Conservation (phyloP, 2,113 vertebrate species). For the Uria aalge region DNA sequence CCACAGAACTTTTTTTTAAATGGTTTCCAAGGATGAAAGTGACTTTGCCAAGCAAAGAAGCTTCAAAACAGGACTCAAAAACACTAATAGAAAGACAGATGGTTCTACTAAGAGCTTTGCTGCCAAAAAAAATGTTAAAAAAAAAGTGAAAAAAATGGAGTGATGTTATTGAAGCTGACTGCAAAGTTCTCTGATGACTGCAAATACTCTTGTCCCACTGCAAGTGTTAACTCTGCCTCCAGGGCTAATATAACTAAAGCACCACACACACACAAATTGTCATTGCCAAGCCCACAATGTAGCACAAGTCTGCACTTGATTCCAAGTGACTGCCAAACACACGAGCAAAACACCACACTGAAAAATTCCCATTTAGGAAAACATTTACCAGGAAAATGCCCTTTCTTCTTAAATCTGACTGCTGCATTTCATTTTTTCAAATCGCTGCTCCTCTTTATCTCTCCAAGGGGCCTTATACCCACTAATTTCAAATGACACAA, state of each 20-base stretch:
- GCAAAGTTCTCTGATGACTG: constrained; percentile 83
- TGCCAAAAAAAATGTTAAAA: constrained; percentile 86
- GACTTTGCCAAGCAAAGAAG: constrained; percentile 92
- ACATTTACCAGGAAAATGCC: constrained; percentile 72
- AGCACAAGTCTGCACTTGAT: constrained; percentile 70
- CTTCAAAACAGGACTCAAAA: constrained; percentile 90
- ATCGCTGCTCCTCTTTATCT: constrained; percentile 21
- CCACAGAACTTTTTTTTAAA: constrained; percentile 88
- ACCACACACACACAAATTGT: constrained; percentile 73
- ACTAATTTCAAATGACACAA: constrained; percentile 60
- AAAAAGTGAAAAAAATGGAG: constrained; percentile 77
- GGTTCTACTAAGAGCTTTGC: constrained; percentile 90
- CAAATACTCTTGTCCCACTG: constrained; percentile 79
- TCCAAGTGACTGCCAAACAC: constrained; percentile 72
- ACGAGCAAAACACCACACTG: constrained; percentile 63
- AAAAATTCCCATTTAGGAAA: constrained; percentile 71
- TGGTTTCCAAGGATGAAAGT: constrained; percentile 94
- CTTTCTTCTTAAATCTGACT: constrained; percentile 61
- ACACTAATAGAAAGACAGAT: constrained; percentile 98
- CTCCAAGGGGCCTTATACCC: constrained; percentile 27
- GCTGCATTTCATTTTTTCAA: constrained; percentile 57
- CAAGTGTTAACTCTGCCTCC: constrained; percentile 81
- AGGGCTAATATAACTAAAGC: constrained; percentile 77
- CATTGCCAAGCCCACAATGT: constrained; percentile 69
- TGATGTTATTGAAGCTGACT: constrained; percentile 92